Conservation (phyloP, 2,113 vertebrate species). For the Antidorcas marsupialis region DNA sequence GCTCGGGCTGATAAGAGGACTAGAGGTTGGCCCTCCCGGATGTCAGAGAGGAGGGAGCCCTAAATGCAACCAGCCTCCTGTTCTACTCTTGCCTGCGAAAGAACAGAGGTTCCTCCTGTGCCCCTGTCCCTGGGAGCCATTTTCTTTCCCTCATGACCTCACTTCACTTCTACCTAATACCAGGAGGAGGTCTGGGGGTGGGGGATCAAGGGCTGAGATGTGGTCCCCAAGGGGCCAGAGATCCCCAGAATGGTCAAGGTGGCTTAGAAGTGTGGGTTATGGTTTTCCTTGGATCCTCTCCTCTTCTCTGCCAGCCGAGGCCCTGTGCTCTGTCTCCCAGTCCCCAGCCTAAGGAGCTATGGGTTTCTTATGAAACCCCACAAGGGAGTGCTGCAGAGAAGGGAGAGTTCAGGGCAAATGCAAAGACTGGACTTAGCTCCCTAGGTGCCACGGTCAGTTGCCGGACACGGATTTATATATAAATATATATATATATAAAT, state of each 20-base stretch:
- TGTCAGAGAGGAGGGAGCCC: slow-evolving; percentile 4
- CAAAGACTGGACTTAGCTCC: slow-evolving; percentile 80
- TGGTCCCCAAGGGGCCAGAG: slow-evolving; percentile 62
- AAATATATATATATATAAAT: slow-evolving; percentile 77
- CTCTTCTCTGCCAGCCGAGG: slow-evolving; percentile 8
- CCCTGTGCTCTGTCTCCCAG: not conserved
- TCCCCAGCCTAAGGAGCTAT: slow-evolving; percentile 36
- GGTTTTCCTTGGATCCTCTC: slow-evolving; percentile 32
- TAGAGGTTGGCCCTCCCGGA: slow-evolving; percentile 46
- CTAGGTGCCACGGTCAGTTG: slow-evolving; percentile 76
- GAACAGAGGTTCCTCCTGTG: slow-evolving; percentile 15
- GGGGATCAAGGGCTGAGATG: slow-evolving; percentile 42
- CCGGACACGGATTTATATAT: slow-evolving; percentile 79
- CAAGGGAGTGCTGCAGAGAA: slow-evolving; percentile 37
- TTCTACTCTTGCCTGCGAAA: slow-evolving; percentile 32
- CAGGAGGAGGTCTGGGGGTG: slow-evolving; percentile 3
- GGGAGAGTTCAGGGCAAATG: slow-evolving; percentile 62
- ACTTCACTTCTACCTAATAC: slow-evolving; percentile 13
- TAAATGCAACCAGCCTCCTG: not conserved
- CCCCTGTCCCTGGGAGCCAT: slow-evolving; percentile 6
- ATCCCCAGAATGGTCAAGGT: slow-evolving; percentile 37
- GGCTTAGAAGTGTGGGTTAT: slow-evolving; percentile 29
- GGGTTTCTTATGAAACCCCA: slow-evolving; percentile 38
- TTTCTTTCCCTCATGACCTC: slow-evolving; percentile 39
- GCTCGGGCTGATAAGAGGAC: slow-evolving; percentile 33